Evolutionary conservation across 2,797 vertebrate species (phyloP), one percentile per base, ranked within the genome.

Genomic region (Hippoglossus hippoglossus): DNA sequence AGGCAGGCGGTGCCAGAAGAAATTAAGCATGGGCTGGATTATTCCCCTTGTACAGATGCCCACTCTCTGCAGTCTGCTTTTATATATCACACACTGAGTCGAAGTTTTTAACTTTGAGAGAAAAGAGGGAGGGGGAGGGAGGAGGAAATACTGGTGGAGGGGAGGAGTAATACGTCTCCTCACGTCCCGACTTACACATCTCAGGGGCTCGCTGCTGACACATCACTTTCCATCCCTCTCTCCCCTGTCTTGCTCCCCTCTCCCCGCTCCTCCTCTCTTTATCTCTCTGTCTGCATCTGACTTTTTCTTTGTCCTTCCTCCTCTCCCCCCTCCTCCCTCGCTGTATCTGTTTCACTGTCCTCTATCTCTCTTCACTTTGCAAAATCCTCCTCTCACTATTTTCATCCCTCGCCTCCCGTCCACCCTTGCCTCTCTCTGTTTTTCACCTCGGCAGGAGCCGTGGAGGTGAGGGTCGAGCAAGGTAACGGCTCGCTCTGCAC

Each of bases 261-360:
- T 71, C 67, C 26, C 60, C 4, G 66, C 82, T 84, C 85, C 82
- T 85, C 85, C 87, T 88, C 87, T 80, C 83, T 82, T 86, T 91
- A 87, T 60, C 85, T 84, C 82, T 74, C 78, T 74, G 77, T 91
- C 73, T 54, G 52, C 73, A 65, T 88, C 86, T 88, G 89, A 84
- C 89, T 91, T 87, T 89, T 88, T 81, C 83, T 88, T 86, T 80
- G 84, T 88, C 80, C 58, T 64, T 71, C 79, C 58, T 74, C 84
- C 79, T 51, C 64, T 72, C 85, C 77, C 52, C 64, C 72, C 75
- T 57, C 79, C 85, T 72, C 86, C 79, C 67, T 79, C 31, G 1
- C 79, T 86, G 84, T 91, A 89, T 91, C 88, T 63, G 83, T 92
- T 90, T 92, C 90, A 87, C 87, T 63, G 88, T 89, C 91, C 88